These are phyloP conservation scores for Osmerus mordax DNA, from an alignment of 2,113 vertebrate genomes.

Conservation along the genomic window DNA sequence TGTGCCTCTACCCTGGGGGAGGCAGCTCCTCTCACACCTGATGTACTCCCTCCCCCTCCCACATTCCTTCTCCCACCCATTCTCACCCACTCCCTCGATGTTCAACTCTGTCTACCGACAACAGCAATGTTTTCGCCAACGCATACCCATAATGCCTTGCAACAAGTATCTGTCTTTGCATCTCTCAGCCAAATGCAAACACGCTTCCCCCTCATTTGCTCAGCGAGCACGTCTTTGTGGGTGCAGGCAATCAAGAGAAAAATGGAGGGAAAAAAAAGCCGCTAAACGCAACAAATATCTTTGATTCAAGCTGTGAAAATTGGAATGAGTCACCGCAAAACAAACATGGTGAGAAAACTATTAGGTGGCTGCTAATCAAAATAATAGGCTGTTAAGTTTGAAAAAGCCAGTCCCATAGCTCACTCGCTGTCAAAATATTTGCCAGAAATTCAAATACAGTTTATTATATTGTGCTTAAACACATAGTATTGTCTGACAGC, in stretches of 20 bases:
- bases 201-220: conserved; percentile 28
- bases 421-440: too few relatives aligned
- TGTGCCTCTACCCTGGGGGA: conserved; percentile 44
- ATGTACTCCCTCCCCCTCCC: conserved; percentile 32
- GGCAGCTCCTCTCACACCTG: conserved; percentile 51
- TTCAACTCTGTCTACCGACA: conserved; percentile 4
- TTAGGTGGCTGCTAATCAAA: conserved; percentile 23
- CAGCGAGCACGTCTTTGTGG: conserved; percentile 29
- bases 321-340: conserved; percentile 52
- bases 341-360: conserved; percentile 43
- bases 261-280: conserved; percentile 19
- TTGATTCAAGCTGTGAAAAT: conserved; percentile 28
- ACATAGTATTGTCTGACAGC: too few relatives aligned
- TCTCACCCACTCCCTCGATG: conserved; percentile 5
- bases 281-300: conserved; percentile 40
- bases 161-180: conserved; percentile 41
- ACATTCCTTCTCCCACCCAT: conserved; percentile 11
- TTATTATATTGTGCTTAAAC: too few relatives aligned
- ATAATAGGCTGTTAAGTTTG: conserved; percentile 38
- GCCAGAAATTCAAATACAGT: too few relatives aligned
- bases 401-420: conserved; percentile 14
- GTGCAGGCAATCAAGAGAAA: conserved; percentile 45
- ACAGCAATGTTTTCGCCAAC: conserved; percentile 39
- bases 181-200: conserved; percentile 49
- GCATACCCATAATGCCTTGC: conserved; percentile 32